Evolutionary conservation across 2,113 vertebrate genomes (phyloP), one percentile per base, ranked within the genome.

Genomic region (Antechinus stuartii): DNA sequence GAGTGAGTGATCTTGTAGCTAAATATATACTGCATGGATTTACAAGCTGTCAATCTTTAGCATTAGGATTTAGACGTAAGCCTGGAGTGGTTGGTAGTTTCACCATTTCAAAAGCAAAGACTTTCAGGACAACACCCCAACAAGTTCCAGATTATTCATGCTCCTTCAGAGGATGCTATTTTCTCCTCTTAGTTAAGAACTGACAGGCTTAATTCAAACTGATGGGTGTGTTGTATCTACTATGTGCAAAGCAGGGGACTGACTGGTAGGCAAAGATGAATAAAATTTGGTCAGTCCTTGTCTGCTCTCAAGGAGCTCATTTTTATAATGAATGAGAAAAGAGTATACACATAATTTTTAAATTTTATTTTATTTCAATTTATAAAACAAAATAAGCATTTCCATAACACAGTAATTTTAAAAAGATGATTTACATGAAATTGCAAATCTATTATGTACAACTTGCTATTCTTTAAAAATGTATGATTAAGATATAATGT

Each of bases 41-140:
- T 96, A 10, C 52, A 95, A 89, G 92, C 55, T 90, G 52, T 0
- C 0, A 50, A 76, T 95, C 54, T 96, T 68, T 84, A 94, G 49
- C 68, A 95, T 93, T 93, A 95, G 23, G 46, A 93, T 54, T 95
- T 94, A 61, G 5, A 56, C 22, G 89, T 54, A 47, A 61, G 30
- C 50, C 27, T 7, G 14, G 30, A 47, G 54, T 8, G 30, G n/a
- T 84, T 76, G 0, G 27, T 90, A 30, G 10, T 90, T 89, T 93
- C 92, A 91, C 19, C 90, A 47, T 54, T 94, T 93, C n/a, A 49
- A 96, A 91, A 93, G 46, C 2, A 96, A 89, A 19, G 24, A 24
- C 94, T 94, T 93, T 68, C 50, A 92, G 89, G 56, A 57, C 2
- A n/a, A 89, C 76, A 49, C 11, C 26, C 30, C 1, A n/a, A n/a